These are phyloP conservation scores for Phyllostomus hastatus DNA, from an alignment of 2,113 vertebrate genomes.

Conservation along the genomic window DNA sequence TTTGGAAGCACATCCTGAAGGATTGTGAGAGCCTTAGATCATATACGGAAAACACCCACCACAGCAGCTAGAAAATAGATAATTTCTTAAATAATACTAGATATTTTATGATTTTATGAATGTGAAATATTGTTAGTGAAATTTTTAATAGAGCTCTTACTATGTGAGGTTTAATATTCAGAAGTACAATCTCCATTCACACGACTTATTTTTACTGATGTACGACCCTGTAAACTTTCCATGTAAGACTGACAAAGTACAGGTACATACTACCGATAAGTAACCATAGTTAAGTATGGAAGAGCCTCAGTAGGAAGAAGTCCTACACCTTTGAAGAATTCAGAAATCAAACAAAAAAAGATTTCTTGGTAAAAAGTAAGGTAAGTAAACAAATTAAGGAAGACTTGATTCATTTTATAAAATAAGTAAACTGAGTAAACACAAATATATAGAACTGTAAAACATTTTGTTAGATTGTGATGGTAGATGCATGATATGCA, in stretches of 20 bases:
- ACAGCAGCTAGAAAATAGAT: background rate
- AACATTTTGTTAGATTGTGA: background rate
- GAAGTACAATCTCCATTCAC: background rate
- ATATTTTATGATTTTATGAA: background rate
- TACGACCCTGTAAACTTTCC: background rate
- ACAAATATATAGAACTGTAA: background rate
- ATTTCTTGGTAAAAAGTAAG: background rate
- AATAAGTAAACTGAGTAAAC: background rate
- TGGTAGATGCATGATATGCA: background rate
- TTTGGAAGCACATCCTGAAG: background rate
- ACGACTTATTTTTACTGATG: background rate
- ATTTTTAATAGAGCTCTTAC: background rate
- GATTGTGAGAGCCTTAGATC: background rate
- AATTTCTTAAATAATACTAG: background rate
- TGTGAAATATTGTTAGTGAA: background rate
- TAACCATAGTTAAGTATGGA: background rate
- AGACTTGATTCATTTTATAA: background rate
- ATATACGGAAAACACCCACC: background rate
- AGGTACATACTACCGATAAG: background rate
- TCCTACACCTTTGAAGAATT: background rate
- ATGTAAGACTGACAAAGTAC: background rate
- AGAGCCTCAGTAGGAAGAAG: background rate
- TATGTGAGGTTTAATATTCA: background rate
- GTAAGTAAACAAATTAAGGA: background rate
- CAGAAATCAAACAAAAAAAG: background rate